A percentile compares a stretch with the other conserved stretches of the same genome.
phyloP scores from a whole-genome alignment of 2,113 vertebrate species.

The Paramormyrops kingsleyae region DNA sequence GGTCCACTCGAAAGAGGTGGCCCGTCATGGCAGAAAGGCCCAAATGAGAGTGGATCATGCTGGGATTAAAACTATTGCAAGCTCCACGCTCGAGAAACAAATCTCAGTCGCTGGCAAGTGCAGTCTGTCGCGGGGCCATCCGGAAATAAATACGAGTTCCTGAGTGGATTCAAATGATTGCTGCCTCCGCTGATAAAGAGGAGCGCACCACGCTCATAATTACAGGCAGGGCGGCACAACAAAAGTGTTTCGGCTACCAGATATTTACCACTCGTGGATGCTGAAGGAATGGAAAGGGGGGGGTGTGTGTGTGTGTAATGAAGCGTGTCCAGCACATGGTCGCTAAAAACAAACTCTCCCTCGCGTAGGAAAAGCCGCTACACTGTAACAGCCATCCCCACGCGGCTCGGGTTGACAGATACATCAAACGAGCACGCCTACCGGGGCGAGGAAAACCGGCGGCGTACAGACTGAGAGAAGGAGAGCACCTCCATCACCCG shows the following conservation, averaged over 20 bases:
- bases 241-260: slow-evolving; percentile 7
- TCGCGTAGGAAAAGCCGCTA: not conserved
- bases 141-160: not conserved
- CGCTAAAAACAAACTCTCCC: not conserved
- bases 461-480: not conserved
- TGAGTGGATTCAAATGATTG: slow-evolving; percentile 2
- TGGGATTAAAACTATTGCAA: not conserved
- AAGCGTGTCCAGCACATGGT: not conserved
- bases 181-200: not conserved
- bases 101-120: not conserved
- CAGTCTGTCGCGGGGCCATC: not conserved
- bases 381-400: not conserved
- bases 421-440: slow-evolving; percentile 16
- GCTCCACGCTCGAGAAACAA: not conserved
- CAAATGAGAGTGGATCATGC: not conserved
- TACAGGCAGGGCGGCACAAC: slow-evolving; percentile 18
- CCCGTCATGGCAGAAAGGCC: not conserved
- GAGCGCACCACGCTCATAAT: slow-evolving; percentile 20
- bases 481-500: slow-evolving; percentile 12
- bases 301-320: not conserved
- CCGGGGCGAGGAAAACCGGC: not conserved
- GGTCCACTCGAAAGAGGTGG: not conserved
- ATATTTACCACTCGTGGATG: slow-evolving; percentile 10
- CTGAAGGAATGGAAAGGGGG: not conserved
- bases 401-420: not conserved